phyloP scores from a whole-genome alignment of 2,113 vertebrate genomes.

The Spea multiplicata region DNA sequence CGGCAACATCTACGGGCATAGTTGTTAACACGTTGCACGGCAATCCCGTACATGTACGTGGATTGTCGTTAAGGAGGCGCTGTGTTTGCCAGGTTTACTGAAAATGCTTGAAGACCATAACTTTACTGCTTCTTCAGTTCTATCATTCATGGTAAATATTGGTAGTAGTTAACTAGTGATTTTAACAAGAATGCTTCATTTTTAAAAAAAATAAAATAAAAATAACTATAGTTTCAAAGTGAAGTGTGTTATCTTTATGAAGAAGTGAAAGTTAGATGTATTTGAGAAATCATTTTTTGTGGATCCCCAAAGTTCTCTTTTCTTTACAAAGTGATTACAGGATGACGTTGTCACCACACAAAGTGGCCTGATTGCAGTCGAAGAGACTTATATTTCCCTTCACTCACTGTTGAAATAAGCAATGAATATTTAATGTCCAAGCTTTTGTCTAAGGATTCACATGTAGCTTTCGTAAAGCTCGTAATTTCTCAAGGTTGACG shows the following conservation, averaged over 20 bases:
- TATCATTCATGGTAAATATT: neutral
- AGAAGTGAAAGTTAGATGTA: neutral
- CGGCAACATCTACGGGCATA: no score
- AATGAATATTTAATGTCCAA: neutral
- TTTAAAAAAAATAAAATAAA: neutral
- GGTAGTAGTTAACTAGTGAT: neutral
- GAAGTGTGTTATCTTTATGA: neutral
- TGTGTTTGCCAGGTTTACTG: no score
- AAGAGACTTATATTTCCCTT: neutral
- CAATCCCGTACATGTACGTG: no score
- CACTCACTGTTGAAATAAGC: neutral
- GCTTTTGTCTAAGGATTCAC: neutral
- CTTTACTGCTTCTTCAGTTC: no score
- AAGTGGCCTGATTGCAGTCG: neutral
- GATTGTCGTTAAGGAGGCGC: no score
- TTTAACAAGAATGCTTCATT: neutral
- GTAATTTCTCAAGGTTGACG: constrained; percentile 28
- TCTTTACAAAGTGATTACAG: neutral
- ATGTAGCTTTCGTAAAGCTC: neutral
- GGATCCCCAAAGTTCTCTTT: neutral
- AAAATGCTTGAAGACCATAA: no score
- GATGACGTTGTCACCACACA: neutral
- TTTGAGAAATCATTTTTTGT: neutral
- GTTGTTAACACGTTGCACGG: no score
- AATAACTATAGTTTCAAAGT: neutral